These are phyloP conservation scores for Drosophila watanabei DNA, from an alignment of 1,140 invertebrate genomes.

Conservation along the genomic window DNA sequence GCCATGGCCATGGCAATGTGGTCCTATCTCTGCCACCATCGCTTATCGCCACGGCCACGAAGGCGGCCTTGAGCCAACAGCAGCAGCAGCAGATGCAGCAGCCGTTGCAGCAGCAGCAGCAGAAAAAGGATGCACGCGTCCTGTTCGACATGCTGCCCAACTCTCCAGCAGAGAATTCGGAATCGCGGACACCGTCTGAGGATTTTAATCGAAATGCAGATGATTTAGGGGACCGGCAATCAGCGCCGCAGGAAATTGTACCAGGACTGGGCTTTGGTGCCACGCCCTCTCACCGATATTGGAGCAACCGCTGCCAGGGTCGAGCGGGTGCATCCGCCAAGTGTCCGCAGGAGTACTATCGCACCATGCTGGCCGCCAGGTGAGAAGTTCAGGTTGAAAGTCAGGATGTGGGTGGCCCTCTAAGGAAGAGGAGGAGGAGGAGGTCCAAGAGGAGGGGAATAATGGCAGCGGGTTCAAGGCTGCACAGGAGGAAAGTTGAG, in stretches of 20 bases:
- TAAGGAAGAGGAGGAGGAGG: neutral
- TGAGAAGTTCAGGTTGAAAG: constrained; percentile 36
- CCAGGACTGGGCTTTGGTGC: constrained; percentile 21
- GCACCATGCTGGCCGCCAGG: constrained; percentile 73
- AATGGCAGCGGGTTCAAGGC: constrained; percentile 33
- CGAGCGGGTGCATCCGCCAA: constrained; percentile 30
- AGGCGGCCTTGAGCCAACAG: constrained; percentile 75
- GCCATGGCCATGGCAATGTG: constrained; percentile 70
- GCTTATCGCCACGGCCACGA: constrained; percentile 79
- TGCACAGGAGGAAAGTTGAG: constrained; percentile 33
- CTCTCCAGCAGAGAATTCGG: constrained; percentile 38
- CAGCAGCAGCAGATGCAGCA: constrained; percentile 26
- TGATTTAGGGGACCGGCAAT: constrained; percentile 74
- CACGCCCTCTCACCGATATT: constrained; percentile 67
- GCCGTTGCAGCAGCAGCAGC: constrained; percentile 30
- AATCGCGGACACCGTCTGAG: constrained; percentile 40
- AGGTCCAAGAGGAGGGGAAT: neutral
- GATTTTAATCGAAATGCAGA: constrained; percentile 81
- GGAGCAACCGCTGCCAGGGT: constrained; percentile 65
- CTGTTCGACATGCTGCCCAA: constrained; percentile 68
- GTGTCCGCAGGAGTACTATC: constrained; percentile 77
- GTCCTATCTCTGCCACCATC: constrained; percentile 85
- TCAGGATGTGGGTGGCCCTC: constrained; percentile 60
- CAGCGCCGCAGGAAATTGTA: constrained; percentile 78
- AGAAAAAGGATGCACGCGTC: constrained; percentile 83